A percentile compares a stretch with the other conserved stretches of the same genome.
Conservation (phyloP, 2,888 invertebrate genomes). For the Ophion ellenae region DNA sequence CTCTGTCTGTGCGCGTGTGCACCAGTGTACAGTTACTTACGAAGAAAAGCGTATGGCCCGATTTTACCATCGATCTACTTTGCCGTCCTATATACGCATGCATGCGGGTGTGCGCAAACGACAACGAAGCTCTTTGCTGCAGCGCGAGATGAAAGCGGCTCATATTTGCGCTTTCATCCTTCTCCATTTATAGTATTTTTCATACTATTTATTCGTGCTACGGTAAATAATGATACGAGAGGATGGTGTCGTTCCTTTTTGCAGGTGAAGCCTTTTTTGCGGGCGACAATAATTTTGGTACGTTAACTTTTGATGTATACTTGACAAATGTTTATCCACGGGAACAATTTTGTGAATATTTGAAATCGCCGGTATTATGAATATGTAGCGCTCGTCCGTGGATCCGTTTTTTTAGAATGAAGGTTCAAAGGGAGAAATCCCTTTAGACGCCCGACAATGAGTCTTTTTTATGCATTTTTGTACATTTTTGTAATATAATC, state of each 20-base stretch:
- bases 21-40: not conserved
- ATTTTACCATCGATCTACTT: conserved; percentile 42
- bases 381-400: not conserved
- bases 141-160: conserved; percentile 17
- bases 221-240: not conserved
- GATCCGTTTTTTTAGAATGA: not conserved
- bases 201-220: not conserved
- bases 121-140: conserved; percentile 1
- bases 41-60: conserved; percentile 19
- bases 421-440: too few relatives aligned
- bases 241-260: not conserved
- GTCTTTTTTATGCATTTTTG: too few relatives aligned
- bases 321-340: too few relatives aligned
- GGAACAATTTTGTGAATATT: too few relatives aligned
- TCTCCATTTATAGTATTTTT: conserved; percentile 2
- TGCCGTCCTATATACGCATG: not conserved
- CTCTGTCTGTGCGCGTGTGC: not conserved
- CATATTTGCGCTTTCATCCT: conserved; percentile 16
- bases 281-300: not conserved
- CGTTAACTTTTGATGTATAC: not conserved
- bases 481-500: too few relatives aligned
- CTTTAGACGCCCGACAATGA: too few relatives aligned
- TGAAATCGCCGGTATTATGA: not conserved
- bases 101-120: not conserved
- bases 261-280: not conserved